Base-by-base conservation (phyloP, 2,888 invertebrate species). In the Rhorus exstirpatorius region DNA sequence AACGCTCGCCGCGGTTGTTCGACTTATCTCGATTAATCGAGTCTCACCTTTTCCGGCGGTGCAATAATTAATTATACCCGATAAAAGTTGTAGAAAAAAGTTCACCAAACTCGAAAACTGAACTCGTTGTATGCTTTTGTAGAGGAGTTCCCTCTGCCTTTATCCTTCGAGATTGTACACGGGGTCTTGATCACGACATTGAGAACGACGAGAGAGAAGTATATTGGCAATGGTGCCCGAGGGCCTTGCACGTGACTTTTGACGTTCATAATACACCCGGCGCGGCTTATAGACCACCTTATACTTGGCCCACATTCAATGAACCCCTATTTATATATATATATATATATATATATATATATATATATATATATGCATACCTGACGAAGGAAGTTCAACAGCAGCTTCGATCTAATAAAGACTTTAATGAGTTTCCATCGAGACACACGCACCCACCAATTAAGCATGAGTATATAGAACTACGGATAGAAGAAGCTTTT, bases 361-460 rank as follows among this genome's bases (percentile, higher is more conserved):
- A 21, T 53, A 53, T 53, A 24, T 53, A 53, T 24, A 53, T 21
- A 12, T 24, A 12, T 55, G 3, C 26, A 26, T 55, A 4, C 8
- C 38, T 10, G 14, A 8, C 49, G 6, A 49, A 55, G 24, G 14
- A 70, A 70, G 31, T 55, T 44, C 61, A 31, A 53, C 53, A 74
- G 53, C 60, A 74, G 61, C 61, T 67, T 67, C 71, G 65, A 65
- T 80, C 70, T 86, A 86, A 86, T 86, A 82, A 86, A 87, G 83
- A 85, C 85, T 86, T 85, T 88, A 87, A 87, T 86, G 87, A 87
- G 87, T 86, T 87, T 86, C 83, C 86, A 77, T 67, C 74, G 61
- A 77, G 65, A 79, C 74, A 67, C 46, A 65, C 44, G 67, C 60
- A 67, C 49, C 58, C 24, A 49, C 24, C 60, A 65, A 58, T 65